Evolutionary conservation across 1,140 invertebrate species (phyloP).

Genomic region (Bombus superbus): DNA sequence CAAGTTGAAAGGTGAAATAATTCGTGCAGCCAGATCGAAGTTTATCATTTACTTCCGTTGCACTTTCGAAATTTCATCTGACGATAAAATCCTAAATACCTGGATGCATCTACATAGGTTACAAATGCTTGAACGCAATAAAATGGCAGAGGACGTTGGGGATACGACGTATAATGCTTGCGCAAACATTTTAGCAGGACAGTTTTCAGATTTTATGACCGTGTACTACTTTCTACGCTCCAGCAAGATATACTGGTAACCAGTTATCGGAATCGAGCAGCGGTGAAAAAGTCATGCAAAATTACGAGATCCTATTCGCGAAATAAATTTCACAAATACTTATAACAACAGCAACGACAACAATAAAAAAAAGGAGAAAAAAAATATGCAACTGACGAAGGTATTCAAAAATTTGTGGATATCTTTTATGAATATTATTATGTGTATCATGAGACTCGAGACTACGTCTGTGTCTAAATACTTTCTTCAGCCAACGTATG

Average conservation of each 20-base stretch:
- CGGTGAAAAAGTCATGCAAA: slow-evolving; percentile 31
- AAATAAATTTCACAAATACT: slow-evolving; percentile 8
- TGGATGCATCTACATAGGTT: background rate
- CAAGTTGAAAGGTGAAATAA: background rate
- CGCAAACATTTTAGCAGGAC: slow-evolving; percentile 50
- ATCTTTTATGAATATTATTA: background rate
- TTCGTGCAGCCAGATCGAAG: background rate
- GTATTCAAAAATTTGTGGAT: background rate
- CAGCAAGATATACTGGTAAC: slow-evolving; percentile 43
- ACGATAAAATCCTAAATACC: slow-evolving; percentile 11
- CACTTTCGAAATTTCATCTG: background rate
- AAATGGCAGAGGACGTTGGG: background rate
- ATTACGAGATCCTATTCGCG: slow-evolving; percentile 25
- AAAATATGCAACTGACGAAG: background rate
- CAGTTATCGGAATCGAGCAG: slow-evolving; percentile 52
- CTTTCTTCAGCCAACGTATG: background rate
- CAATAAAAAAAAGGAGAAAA: background rate
- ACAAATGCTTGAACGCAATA: slow-evolving; percentile 25
- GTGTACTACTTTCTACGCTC: slow-evolving; percentile 17
- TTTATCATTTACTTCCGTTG: background rate
- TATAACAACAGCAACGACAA: background rate
- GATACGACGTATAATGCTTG: slow-evolving; percentile 30
- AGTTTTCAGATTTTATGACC: slow-evolving; percentile 50
- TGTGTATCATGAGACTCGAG: background rate
- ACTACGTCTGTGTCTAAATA: no score